These are phyloP conservation scores for Hydriomena furcata DNA, from an alignment of 2,888 invertebrate genomes.

Conservation along the genomic window DNA sequence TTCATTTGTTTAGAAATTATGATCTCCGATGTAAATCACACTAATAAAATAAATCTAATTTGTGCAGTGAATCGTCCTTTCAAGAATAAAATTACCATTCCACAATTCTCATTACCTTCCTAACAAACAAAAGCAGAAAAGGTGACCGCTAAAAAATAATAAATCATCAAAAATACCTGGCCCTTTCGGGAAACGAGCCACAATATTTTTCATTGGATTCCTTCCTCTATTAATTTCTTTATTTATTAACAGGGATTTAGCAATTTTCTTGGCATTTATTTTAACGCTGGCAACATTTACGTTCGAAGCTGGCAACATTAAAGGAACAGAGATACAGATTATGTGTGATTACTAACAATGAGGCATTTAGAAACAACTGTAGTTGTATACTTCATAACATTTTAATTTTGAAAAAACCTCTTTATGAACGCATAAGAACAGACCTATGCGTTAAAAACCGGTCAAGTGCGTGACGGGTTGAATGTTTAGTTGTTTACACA, in stretches of 20 bases:
- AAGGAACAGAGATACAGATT: not conserved
- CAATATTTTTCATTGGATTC: slow-evolving; percentile 30
- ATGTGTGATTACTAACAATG: too few species aligned
- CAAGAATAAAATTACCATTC: slow-evolving; percentile 53
- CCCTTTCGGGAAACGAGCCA: slow-evolving; percentile 32
- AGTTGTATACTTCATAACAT: too few species aligned
- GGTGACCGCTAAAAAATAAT: slow-evolving; percentile 35
- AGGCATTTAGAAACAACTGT: too few species aligned
- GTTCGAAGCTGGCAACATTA: not conserved
- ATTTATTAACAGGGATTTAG: slow-evolving; percentile 14
- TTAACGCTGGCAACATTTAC: slow-evolving; percentile 1
- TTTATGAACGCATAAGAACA: too few species aligned
- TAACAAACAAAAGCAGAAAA: slow-evolving; percentile 36
- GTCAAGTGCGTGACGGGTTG: too few species aligned
- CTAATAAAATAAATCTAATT: slow-evolving; percentile 24
- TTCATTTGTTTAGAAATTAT: slow-evolving; percentile 7
- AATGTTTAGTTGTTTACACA: too few species aligned
- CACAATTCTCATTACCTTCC: slow-evolving; percentile 46
- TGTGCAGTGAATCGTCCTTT: slow-evolving; percentile 40
- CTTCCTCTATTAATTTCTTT: slow-evolving; percentile 26
- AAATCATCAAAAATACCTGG: slow-evolving; percentile 37
- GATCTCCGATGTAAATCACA: slow-evolving; percentile 13
- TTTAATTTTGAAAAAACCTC: too few species aligned
- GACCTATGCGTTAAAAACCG: too few species aligned
- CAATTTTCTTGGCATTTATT: slow-evolving; percentile 2